phyloP scores from a whole-genome alignment of 2,113 vertebrate genomes.

The Amphiprion percula region DNA sequence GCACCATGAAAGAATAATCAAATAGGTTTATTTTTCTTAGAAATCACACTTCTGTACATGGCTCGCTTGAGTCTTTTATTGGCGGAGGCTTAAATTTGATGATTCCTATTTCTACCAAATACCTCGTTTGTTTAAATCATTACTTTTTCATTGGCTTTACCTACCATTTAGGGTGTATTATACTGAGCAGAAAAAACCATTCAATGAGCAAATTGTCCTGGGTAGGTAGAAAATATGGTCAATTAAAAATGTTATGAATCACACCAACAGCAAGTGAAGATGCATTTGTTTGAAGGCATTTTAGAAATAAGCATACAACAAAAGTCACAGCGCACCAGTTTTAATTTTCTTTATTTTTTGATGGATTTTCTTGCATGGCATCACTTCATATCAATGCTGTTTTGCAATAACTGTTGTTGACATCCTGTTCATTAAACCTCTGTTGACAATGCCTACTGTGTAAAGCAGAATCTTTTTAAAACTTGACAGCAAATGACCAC shows the following conservation, averaged over 20 bases:
- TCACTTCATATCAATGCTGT: background rate
- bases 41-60: conserved; percentile 17
- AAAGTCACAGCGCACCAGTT: background rate
- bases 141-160: conserved; percentile 33
- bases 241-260: conserved; percentile 47
- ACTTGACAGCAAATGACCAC: background rate
- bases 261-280: conserved; percentile 7
- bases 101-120: conserved; percentile 27
- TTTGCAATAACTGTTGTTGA: background rate
- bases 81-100: conserved; percentile 6
- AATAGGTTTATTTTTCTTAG: conserved; percentile 4
- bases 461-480: background rate
- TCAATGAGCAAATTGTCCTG: conserved; percentile 25
- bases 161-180: conserved; percentile 26
- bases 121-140: conserved; percentile 40
- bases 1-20: conserved; percentile 7
- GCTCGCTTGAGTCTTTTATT: conserved; percentile 30
- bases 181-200: conserved; percentile 18
- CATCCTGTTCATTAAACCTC: background rate
- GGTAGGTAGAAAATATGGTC: conserved; percentile 27
- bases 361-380: conserved; percentile 13
- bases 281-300: conserved; percentile 15
- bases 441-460: background rate
- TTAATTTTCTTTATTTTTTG: conserved; percentile 4
- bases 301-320: conserved; percentile 12